Base-by-base conservation (phyloP, 2,888 invertebrate species). In the Dendrolimus houi region DNA sequence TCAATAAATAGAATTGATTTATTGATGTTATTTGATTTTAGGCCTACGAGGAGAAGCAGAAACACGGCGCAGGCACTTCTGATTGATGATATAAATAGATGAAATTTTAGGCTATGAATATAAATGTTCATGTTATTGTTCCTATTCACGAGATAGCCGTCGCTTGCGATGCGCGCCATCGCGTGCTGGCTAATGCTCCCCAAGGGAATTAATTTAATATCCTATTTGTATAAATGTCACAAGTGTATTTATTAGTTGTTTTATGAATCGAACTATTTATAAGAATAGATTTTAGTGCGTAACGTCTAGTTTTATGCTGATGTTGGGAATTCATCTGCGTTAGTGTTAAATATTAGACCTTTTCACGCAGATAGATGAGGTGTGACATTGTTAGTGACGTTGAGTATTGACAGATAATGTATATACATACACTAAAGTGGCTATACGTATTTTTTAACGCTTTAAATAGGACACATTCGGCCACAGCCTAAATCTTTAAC, bases 41-140 rank as follows among this genome's bases (percentile, higher is more conserved):
- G 88, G 82, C 84, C 7, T 89, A 85, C 64, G 81, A 82, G 60
- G 74, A 69, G 59, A 82, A 78, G 61, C 68, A 71, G 52, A 62
- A 62, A 57, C 60, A 64, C 54, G 55, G 61, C 47, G 60, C 64
- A 54, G 64, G 62, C 58, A 60, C 65, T 41, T 61, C 74, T 6
- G 74, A 76, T 60, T 78, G 72, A 29, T 29, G 29, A 74, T 69
- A 59, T 52, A 60, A 60, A 57, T 56, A 53, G 57, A 63, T 60
- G 54, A 62, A 64, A 60, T 59, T 29, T 60, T 69, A 74, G 68
- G 65, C 57, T 67, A 64, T 67, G 60, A 69, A 67, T 67, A 60
- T 7, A 17, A 54, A 56, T 54, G 57, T 47, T 9, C 47, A 6
- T 14, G 42, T 56, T 65, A 67, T 70, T 64, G 78, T 80, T 80